Percentiles rank a stretch among this genome's conserved stretches.
phyloP scores from a whole-genome alignment of 92 coral and sea anemone genomes.

The Zoanthus sansibaricus region DNA sequence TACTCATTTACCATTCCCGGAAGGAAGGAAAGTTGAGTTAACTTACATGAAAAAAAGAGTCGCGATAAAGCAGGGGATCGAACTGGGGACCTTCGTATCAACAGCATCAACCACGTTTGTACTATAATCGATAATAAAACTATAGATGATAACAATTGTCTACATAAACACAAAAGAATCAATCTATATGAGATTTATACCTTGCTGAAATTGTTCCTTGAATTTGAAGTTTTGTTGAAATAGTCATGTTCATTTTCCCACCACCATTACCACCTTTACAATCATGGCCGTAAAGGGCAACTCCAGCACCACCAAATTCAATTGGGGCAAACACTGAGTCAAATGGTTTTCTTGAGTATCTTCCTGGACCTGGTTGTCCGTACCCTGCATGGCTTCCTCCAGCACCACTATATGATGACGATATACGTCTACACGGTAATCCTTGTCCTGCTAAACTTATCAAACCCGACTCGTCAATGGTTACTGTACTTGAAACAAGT shows the following conservation, averaged over 20 bases:
- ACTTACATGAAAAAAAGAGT: too few species aligned
- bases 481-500: conserved; percentile 47
- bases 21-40: too few species aligned
- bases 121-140: too few species aligned
- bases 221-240: conserved; percentile 36
- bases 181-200: conserved; percentile 19
- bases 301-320: conserved; percentile 68
- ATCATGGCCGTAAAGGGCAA: conserved; percentile 33
- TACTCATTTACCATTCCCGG: too few species aligned
- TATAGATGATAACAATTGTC: too few species aligned
- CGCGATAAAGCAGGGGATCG: too few species aligned
- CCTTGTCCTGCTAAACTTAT: conserved; percentile 70
- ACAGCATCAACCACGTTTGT: too few species aligned
- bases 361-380: conserved; percentile 63
- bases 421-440: conserved; percentile 17
- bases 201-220: conserved; percentile 69
- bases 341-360: conserved; percentile 49
- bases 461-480: conserved; percentile 53
- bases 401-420: conserved; percentile 38
- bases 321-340: conserved; percentile 57
- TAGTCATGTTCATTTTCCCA: conserved; percentile 59
- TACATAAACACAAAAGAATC: too few species aligned
- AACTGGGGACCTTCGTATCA: too few species aligned
- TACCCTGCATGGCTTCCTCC: conserved; percentile 70
- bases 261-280: conserved; percentile 63